phyloP scores from a whole-genome alignment of 2,797 vertebrate species.

The Phataginus tricuspis region DNA sequence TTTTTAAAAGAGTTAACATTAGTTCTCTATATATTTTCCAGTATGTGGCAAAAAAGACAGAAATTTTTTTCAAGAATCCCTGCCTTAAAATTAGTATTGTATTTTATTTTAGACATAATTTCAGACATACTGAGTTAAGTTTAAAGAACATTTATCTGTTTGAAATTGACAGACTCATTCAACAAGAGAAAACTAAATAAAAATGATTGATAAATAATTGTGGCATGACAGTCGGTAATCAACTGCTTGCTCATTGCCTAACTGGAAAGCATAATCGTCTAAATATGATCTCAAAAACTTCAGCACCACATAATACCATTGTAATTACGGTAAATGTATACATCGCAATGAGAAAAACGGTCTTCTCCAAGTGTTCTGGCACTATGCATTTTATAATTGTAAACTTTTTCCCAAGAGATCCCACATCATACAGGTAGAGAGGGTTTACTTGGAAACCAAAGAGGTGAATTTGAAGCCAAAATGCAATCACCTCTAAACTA shows the following conservation, averaged over 20 bases:
- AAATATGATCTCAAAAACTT: constrained; percentile 93
- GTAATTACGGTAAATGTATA: constrained; percentile 94
- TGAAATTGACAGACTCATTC: constrained; percentile 66
- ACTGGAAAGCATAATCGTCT: constrained; percentile 90
- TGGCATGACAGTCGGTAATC: neutral
- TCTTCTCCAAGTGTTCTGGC: constrained; percentile 95
- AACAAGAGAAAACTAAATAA: constrained; percentile 71
- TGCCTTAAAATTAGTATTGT: constrained; percentile 35
- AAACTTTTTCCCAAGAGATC: constrained; percentile 88
- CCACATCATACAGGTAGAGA: constrained; percentile 90
- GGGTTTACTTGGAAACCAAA: constrained; percentile 93
- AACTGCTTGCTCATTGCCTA: constrained; percentile 83
- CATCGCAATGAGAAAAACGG: constrained; percentile 94
- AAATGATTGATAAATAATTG: neutral
- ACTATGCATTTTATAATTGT: constrained; percentile 91
- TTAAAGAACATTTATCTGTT: constrained; percentile 57
- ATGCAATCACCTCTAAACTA: constrained; percentile 91
- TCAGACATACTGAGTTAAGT: neutral
- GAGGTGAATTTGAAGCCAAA: constrained; percentile 94
- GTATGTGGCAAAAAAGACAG: constrained; percentile 9
- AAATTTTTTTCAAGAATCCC: constrained; percentile 48
- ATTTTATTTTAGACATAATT: constrained; percentile 34
- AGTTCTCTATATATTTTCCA: neutral
- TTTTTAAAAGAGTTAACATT: constrained; percentile 36
- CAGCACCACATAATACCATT: constrained; percentile 89